These are phyloP conservation scores for Potamarius usumacintae DNA, from an alignment of 2,113 vertebrate species.

Conservation along the genomic window DNA sequence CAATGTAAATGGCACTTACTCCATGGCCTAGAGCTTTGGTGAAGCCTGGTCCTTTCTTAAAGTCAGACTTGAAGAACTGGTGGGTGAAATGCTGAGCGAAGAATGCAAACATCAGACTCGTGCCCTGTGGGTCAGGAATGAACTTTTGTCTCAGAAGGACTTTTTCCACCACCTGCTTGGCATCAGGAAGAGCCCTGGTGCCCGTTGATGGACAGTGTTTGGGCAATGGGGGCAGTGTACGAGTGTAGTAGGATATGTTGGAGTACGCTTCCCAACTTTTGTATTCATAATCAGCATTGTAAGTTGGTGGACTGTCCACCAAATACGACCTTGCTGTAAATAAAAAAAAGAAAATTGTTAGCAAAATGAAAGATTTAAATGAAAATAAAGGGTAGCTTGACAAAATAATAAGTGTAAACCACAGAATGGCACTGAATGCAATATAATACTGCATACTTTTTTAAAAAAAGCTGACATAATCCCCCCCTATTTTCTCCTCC, in stretches of 20 bases:
- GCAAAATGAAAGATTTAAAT: not conserved
- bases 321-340: conserved; percentile 86
- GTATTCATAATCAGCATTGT: conserved; percentile 86
- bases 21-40: conserved; percentile 84
- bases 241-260: conserved; percentile 92
- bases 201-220: conserved; percentile 89
- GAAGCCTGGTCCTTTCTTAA: conserved; percentile 87
- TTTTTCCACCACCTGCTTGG: conserved; percentile 83
- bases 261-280: conserved; percentile 95
- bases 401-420: not conserved
- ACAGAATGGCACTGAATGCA: not conserved
- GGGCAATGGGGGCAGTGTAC: conserved; percentile 86
- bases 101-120: conserved; percentile 95
- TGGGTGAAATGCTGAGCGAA: conserved; percentile 98
- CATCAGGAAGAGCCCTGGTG: conserved; percentile 86
- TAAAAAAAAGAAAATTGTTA: conserved; percentile 1
- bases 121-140: conserved; percentile 90
- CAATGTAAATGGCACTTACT: conserved; percentile 69
- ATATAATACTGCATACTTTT: too few relatives aligned
- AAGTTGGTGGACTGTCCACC: conserved; percentile 93
- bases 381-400: not conserved
- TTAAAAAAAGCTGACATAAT: not conserved
- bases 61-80: conserved; percentile 94
- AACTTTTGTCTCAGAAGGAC: conserved; percentile 85
- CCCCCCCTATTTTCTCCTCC: not conserved